Conservation (phyloP, 2,888 invertebrate genomes). For the Andrena camellia region DNA sequence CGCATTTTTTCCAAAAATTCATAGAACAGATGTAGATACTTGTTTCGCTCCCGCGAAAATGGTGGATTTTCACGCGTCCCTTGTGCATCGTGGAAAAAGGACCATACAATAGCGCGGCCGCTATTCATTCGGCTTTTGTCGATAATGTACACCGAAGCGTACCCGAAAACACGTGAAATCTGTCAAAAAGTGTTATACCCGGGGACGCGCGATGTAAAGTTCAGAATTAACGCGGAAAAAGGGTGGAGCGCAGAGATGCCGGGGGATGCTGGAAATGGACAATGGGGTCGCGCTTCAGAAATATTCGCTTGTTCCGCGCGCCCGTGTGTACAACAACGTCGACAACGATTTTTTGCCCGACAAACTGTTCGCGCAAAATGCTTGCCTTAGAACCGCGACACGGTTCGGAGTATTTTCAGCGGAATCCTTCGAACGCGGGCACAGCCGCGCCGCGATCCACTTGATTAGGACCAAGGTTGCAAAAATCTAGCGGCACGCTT, state of each 20-base stretch:
- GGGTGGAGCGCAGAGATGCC: not conserved
- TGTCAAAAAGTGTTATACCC: conserved; percentile 43
- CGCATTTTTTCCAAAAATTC: not conserved
- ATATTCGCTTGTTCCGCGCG: conserved; percentile 14
- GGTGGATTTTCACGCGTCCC: not conserved
- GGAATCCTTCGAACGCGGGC: conserved; percentile 18
- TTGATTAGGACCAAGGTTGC: conserved; percentile 68
- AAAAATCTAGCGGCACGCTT: conserved; percentile 56
- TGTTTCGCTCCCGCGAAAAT: not conserved
- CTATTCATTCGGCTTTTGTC: conserved; percentile 28
- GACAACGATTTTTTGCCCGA: not conserved
- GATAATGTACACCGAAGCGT: conserved; percentile 17
- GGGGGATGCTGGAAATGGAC: conserved; percentile 27
- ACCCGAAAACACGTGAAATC: conserved; percentile 1
- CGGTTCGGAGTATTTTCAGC: conserved; percentile 23
- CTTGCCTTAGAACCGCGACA: conserved; percentile 17
- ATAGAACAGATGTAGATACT: not conserved
- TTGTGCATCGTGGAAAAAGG: not conserved
- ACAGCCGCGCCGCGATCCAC: conserved; percentile 14
- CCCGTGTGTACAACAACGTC: not conserved
- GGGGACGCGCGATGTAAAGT: conserved; percentile 21
- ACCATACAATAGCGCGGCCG: not conserved
- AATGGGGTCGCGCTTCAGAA: conserved; percentile 13
- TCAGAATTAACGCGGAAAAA: conserved; percentile 24
- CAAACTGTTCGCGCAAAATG: conserved; percentile 2